Evolutionary conservation across 2,888 invertebrate genomes (phyloP).

Genomic region (Patella pellucida): DNA sequence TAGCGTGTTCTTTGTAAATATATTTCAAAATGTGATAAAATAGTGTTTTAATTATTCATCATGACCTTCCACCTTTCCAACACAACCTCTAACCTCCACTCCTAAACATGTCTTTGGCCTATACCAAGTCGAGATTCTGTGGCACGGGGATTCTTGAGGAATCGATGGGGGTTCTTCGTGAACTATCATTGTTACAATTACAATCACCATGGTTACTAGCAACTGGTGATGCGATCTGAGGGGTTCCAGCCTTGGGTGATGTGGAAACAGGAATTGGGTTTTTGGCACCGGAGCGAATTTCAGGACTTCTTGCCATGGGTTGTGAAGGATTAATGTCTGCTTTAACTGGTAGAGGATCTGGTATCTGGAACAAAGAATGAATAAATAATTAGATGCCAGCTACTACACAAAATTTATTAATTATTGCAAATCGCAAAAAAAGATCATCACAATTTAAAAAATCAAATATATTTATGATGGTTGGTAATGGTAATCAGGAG

Average conservation of each 20-base stretch:
- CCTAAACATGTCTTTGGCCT: no score
- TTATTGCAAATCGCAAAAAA: not conserved
- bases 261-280: constrained; percentile 43
- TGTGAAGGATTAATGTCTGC: constrained; percentile 37
- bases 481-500: no score
- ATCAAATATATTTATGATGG: not conserved
- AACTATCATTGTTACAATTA: constrained; percentile 21
- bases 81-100: no score
- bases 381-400: not conserved
- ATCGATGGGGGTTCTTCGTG: constrained; percentile 28
- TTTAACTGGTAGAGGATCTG: constrained; percentile 47
- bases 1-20: no score
- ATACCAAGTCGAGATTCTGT: not conserved
- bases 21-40: no score
- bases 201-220: constrained; percentile 28
- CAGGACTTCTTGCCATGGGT: constrained; percentile 27
- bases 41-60: no score
- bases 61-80: no score
- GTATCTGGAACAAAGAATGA: constrained; percentile 36
- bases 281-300: constrained; percentile 44
- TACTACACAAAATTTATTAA: no score
- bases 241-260: not conserved
- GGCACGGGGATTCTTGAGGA: not conserved
- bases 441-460: not conserved
- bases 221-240: constrained; percentile 40